phyloP scores from a whole-genome alignment of 2,113 vertebrate genomes.

The Suncus etruscus region DNA sequence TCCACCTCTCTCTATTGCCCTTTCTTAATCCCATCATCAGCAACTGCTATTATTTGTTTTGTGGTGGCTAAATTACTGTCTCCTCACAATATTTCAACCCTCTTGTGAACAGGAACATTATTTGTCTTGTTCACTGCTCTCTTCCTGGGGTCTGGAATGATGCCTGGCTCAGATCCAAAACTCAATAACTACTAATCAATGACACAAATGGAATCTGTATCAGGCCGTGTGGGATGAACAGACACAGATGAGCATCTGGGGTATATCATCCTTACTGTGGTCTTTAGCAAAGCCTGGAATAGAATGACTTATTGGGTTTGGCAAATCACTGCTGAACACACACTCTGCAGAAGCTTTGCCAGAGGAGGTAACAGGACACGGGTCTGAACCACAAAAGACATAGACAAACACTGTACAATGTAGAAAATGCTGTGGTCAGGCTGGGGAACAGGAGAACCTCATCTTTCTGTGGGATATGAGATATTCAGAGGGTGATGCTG shows the following conservation, averaged over 20 bases:
- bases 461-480: background rate
- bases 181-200: background rate
- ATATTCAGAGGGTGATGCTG: background rate
- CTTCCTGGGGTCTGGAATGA: background rate
- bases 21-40: conserved; percentile 15
- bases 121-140: background rate
- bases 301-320: background rate
- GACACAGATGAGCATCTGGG: background rate
- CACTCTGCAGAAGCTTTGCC: background rate
- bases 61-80: background rate
- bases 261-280: background rate
- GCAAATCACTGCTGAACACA: background rate
- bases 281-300: background rate
- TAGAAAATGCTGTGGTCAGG: background rate
- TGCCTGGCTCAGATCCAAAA: background rate
- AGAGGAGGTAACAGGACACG: background rate
- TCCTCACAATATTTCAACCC: conserved; percentile 7
- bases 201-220: background rate
- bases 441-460: background rate
- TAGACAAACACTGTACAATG: background rate
- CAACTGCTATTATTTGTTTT: background rate
- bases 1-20: background rate
- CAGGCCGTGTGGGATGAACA: background rate
- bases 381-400: background rate
- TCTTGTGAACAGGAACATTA: background rate